Conservation (phyloP, 1,140 invertebrate genomes). For the Homarus americanus region DNA sequence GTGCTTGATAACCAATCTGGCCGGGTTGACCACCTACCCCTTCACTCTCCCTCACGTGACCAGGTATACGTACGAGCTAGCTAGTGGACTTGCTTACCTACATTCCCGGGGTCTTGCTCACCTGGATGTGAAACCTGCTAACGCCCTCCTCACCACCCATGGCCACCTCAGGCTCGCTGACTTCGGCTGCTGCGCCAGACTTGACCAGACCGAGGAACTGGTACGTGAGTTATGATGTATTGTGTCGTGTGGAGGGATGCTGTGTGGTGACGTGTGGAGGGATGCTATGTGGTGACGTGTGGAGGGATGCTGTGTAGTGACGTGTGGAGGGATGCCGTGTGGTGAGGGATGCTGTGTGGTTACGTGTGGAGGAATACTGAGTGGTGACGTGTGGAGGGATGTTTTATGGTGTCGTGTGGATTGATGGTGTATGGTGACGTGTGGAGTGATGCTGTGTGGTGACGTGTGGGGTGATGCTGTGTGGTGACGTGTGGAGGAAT, state of each 20-base stretch:
- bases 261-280: background rate
- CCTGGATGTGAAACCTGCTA: slow-evolving; percentile 95
- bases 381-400: no score
- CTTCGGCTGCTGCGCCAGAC: slow-evolving; percentile 83
- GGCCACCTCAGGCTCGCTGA: slow-evolving; percentile 88
- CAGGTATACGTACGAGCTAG: slow-evolving; percentile 78
- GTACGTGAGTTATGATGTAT: slow-evolving; percentile 10
- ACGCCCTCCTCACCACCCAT: slow-evolving; percentile 87
- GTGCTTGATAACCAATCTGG: no score
- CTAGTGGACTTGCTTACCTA: slow-evolving; percentile 91
- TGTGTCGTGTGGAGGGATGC: background rate
- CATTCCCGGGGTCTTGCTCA: slow-evolving; percentile 93
- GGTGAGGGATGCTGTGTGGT: no score
- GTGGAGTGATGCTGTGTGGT: no score
- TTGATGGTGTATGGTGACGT: background rate
- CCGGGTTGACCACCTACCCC: no score
- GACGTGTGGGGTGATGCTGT: no score
- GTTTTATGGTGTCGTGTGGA: background rate
- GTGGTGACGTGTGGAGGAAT: no score
- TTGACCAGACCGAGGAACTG: background rate
- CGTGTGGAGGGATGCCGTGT: no score
- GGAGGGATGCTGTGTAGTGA: no score
- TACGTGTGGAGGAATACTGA: no score
- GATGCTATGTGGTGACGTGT: background rate
- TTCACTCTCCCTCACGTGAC: no score